These are phyloP conservation scores for Suricata suricatta DNA, from an alignment of 2,113 vertebrate species.

Conservation along the genomic window DNA sequence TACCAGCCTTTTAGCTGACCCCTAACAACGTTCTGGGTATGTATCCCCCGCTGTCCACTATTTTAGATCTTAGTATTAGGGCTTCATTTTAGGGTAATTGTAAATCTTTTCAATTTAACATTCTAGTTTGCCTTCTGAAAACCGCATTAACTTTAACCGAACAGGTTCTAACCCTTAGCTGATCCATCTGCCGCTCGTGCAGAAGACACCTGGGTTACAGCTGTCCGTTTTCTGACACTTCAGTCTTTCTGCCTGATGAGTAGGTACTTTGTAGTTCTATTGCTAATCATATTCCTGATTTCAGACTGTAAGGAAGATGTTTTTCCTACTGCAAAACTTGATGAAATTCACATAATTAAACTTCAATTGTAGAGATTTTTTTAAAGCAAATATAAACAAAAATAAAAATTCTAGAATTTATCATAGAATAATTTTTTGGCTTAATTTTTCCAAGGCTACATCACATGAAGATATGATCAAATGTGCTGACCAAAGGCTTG, in stretches of 20 bases:
- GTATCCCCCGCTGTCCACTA: not conserved
- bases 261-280: not conserved
- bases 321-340: not conserved
- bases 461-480: slow-evolving; percentile 77
- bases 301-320: not conserved
- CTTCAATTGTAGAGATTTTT: not conserved
- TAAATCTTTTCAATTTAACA: not conserved
- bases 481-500: slow-evolving; percentile 71
- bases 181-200: rapidly evolving
- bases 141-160: not conserved
- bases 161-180: not conserved
- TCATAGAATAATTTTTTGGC: not conserved
- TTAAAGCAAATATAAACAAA: not conserved
- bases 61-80: not conserved
- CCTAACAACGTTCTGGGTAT: not conserved
- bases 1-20: not conserved
- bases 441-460: slow-evolving; percentile 67
- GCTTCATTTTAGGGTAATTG: not conserved
- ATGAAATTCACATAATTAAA: not conserved
- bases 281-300: not conserved
- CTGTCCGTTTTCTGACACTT: not conserved
- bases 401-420: not conserved
- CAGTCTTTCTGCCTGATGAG: not conserved
- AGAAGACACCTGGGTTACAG: not conserved
- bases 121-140: not conserved